A percentile compares a stretch with the other conserved stretches of the same genome.
These are phyloP conservation scores for Sarotherodon lohbergeri DNA, from an alignment of 2,113 vertebrate genomes.

Conservation along the genomic window DNA sequence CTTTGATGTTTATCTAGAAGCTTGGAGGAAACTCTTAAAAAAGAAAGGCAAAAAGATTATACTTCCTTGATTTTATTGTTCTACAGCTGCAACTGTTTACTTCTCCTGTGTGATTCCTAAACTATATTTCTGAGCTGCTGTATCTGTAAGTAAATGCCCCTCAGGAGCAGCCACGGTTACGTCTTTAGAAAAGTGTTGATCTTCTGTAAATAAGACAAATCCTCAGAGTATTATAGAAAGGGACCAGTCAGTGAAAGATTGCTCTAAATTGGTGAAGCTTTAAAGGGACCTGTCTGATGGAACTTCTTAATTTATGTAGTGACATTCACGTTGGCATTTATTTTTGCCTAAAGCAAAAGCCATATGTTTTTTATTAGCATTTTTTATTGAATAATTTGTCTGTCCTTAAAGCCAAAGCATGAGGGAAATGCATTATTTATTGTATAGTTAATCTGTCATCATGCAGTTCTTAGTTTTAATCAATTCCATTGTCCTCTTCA, in stretches of 20 bases:
- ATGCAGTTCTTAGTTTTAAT: not conserved
- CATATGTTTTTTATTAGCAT: not conserved
- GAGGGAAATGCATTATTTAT: not conserved
- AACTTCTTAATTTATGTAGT: not conserved
- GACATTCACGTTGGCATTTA: not conserved
- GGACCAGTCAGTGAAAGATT: not conserved
- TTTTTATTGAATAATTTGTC: not conserved
- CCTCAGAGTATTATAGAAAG: not conserved
- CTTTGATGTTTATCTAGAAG: not conserved
- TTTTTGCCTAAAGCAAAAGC: not conserved
- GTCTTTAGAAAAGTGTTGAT: not conserved
- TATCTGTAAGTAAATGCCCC: not conserved
- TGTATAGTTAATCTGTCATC: not conserved
- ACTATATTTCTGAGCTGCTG: not conserved
- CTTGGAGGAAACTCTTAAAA: not conserved
- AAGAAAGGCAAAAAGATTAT: not conserved
- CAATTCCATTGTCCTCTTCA: not conserved
- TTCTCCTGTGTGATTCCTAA: not conserved
- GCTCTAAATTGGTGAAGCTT: not conserved
- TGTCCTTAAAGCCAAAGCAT: not conserved
- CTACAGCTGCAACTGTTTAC: not conserved
- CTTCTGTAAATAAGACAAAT: not conserved
- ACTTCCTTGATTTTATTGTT: not conserved
- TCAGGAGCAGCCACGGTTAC: not conserved
- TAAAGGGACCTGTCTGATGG: fast-evolving